Evolutionary conservation across 1,140 invertebrate genomes (phyloP).

Genomic region (Saccostrea glomerata): DNA sequence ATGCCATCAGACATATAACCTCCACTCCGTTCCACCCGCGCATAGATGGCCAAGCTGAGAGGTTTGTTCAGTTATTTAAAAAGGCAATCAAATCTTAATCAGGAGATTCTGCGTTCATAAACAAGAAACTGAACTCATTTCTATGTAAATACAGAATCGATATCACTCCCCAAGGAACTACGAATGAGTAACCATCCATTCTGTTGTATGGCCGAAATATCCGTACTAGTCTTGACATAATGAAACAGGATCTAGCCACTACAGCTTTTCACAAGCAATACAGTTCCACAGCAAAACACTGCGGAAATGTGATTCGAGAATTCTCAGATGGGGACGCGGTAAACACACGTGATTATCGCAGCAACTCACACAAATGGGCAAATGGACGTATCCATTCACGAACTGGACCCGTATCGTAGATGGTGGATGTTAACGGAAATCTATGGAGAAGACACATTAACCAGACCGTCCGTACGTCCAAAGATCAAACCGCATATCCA

Average conservation of each 20-base stretch:
- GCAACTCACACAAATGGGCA: background rate
- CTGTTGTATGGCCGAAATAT: constrained; percentile 30
- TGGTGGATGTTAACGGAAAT: background rate
- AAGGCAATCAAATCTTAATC: no score
- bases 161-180: constrained; percentile 55
- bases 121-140: no score
- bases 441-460: constrained; percentile 37
- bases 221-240: constrained; percentile 31
- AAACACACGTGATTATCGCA: background rate
- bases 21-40: no score
- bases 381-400: no score
- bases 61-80: no score
- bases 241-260: constrained; percentile 25
- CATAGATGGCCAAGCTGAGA: no score
- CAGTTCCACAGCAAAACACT: background rate
- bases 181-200: constrained; percentile 27
- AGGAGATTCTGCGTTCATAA: no score
- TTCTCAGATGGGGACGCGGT: background rate
- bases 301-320: background rate
- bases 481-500: background rate
- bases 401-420: no score
- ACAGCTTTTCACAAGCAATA: background rate
- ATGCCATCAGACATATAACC: no score
- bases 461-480: background rate
- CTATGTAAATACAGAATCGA: no score